Conservation (phyloP, 2,888 invertebrate species). For the Colostygia pectinataria region DNA sequence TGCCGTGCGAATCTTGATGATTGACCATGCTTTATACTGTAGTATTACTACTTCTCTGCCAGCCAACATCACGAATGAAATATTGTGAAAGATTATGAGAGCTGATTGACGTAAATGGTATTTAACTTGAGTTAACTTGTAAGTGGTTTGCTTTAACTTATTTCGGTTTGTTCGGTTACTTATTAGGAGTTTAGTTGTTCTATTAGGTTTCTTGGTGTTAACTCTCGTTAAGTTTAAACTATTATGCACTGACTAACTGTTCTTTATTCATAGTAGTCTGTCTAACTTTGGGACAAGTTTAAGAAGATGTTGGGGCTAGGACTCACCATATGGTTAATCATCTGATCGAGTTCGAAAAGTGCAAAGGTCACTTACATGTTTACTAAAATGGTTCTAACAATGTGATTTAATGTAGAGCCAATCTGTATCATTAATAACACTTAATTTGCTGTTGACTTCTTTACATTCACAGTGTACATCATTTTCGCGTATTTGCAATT, state of each 20-base stretch:
- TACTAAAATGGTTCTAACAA: not conserved
- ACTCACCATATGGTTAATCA: constrained; percentile 17
- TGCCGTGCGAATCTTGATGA: constrained; percentile 27
- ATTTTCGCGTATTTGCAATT: no score
- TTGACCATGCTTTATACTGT: constrained; percentile 11
- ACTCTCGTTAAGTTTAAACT: no score
- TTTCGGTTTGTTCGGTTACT: no score
- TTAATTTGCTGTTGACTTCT: no score
- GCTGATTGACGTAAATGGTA: constrained; percentile 3
- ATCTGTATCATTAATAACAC: no score
- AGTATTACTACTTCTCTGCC: not conserved
- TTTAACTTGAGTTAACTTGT: not conserved
- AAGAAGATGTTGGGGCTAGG: constrained; percentile 9
- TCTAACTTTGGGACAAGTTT: not conserved
- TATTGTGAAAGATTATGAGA: not conserved
- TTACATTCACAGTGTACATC: no score
- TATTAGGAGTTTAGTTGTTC: no score
- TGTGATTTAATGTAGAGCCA: not conserved
- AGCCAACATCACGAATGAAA: constrained; percentile 1
- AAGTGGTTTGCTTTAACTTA: no score
- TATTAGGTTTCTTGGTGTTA: no score
- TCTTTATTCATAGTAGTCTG: not conserved
- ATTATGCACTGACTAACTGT: no score
- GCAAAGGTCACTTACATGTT: constrained; percentile 8
- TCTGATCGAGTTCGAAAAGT: constrained; percentile 17